Evolutionary conservation across 1,140 invertebrate genomes (phyloP).

Genomic region (Eulimnadia texana): DNA sequence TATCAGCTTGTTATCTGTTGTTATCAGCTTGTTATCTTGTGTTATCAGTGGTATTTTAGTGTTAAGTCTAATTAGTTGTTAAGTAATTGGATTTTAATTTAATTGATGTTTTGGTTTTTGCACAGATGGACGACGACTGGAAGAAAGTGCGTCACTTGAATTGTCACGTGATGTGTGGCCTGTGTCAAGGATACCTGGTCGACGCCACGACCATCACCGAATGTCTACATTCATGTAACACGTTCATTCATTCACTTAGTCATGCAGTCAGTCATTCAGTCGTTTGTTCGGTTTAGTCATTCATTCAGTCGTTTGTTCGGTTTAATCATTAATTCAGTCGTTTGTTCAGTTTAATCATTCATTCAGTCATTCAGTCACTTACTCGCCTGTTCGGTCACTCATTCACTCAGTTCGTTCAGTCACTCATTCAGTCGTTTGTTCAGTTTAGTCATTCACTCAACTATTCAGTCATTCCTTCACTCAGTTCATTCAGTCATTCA

Average conservation of each 20-base stretch:
- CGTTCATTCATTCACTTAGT: neutral
- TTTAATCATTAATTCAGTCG: too few relatives aligned
- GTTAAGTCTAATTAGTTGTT: too few relatives aligned
- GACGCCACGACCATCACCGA: conserved; percentile 90
- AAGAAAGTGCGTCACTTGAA: conserved; percentile 39
- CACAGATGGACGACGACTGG: neutral
- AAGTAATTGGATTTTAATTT: too few relatives aligned
- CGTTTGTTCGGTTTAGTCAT: too few relatives aligned
- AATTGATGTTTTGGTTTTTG: neutral
- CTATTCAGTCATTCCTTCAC: too few relatives aligned
- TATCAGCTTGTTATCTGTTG: too few relatives aligned
- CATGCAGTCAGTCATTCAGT: neutral
- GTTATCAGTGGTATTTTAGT: too few relatives aligned
- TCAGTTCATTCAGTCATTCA: neutral
- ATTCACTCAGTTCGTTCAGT: neutral
- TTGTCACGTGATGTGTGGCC: conserved; percentile 55
- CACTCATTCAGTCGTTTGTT: too few relatives aligned
- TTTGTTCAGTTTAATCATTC: neutral
- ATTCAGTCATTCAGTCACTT: too few relatives aligned
- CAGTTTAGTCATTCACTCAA: neutral
- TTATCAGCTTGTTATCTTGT: too few relatives aligned
- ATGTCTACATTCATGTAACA: conserved; percentile 88
- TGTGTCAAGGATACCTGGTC: conserved; percentile 85
- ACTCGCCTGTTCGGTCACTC: neutral
- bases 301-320: neutral